Conservation (phyloP, 2,113 vertebrate species). For the Podocnemis expansa region DNA sequence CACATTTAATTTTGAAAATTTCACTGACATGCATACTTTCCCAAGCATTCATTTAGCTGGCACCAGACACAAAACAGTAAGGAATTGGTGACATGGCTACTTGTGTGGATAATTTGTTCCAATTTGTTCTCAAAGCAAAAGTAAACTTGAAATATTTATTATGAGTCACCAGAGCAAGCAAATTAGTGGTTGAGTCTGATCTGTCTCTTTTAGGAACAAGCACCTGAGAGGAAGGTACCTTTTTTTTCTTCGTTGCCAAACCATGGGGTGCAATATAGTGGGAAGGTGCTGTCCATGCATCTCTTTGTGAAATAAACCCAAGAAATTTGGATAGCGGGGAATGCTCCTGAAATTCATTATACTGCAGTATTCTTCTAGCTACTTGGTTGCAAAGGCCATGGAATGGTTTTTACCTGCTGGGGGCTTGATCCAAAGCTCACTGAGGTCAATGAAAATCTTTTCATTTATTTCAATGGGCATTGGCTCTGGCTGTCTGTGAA, state of each 20-base stretch:
- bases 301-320: rapidly evolving
- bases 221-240: slow-evolving; percentile 65
- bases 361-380: background rate
- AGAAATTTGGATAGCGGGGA: rapidly evolving
- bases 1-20: background rate
- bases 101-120: slow-evolving; percentile 57
- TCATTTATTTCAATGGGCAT: slow-evolving; percentile 6
- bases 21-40: background rate
- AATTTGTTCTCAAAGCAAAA: slow-evolving; percentile 69
- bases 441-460: background rate
- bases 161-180: slow-evolving; percentile 68
- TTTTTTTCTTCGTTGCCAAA: background rate
- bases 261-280: background rate
- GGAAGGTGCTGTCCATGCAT: background rate
- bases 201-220: slow-evolving; percentile 32
- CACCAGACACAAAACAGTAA: background rate
- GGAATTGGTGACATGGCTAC: slow-evolving; percentile 3
- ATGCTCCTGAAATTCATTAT: rapidly evolving
- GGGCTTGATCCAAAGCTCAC: background rate
- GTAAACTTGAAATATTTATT: slow-evolving; percentile 66
- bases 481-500: rapidly evolving
- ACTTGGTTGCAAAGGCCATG: background rate
- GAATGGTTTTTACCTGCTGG: background rate
- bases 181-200: slow-evolving; percentile 62
- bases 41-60: background rate